phyloP scores from a whole-genome alignment of 2,797 vertebrate genomes.

The Urosaurus nigricauda region DNA sequence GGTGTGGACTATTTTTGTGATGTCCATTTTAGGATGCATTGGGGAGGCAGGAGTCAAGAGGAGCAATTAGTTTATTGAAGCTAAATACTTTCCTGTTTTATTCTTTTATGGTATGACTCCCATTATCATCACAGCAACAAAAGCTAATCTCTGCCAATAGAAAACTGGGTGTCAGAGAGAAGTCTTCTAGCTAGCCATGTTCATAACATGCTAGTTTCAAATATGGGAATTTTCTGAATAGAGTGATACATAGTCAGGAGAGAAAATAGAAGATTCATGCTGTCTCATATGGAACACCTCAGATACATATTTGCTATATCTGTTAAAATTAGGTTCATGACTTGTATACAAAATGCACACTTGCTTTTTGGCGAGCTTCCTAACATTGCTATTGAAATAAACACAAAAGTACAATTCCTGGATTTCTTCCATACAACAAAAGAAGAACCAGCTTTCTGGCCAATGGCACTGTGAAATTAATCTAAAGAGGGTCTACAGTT shows the following conservation, averaged over 20 bases:
- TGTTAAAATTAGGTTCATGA: neutral
- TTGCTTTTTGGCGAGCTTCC: neutral
- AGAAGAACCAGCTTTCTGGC: constrained; percentile 40
- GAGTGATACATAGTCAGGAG: neutral
- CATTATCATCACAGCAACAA: too few relatives aligned
- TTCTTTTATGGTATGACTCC: too few relatives aligned
- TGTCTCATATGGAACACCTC: neutral
- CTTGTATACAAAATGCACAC: neutral
- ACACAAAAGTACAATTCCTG: constrained; percentile 10
- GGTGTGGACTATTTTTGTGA: too few relatives aligned
- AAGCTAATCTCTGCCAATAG: neutral
- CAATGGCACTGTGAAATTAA: constrained; percentile 15
- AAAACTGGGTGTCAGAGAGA: neutral
- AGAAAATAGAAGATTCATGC: neutral
- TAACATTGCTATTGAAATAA: constrained; percentile 7
- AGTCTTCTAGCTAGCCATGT: neutral
- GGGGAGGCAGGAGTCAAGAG: too few relatives aligned
- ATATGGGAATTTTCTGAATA: neutral
- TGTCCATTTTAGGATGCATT: too few relatives aligned
- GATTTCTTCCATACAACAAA: constrained; percentile 16
- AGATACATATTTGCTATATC: neutral
- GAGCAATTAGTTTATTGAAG: too few relatives aligned
- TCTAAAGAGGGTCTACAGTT: constrained; percentile 43
- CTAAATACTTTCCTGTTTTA: too few relatives aligned
- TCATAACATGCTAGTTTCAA: neutral